These are phyloP conservation scores for Emys orbicularis DNA, from an alignment of 2,797 vertebrate genomes.

Conservation along the genomic window DNA sequence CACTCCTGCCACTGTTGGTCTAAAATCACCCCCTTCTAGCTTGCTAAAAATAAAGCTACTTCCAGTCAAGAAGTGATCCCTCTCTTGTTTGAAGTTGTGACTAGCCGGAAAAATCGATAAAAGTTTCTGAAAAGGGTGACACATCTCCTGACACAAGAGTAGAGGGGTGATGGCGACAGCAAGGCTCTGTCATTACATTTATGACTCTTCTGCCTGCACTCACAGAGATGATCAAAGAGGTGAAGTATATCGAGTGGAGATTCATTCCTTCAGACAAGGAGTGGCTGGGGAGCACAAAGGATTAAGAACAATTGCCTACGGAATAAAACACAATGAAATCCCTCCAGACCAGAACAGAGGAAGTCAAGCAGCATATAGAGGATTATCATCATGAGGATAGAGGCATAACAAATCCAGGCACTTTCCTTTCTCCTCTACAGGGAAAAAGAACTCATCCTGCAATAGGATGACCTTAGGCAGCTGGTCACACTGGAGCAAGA, in stretches of 20 bases:
- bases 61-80: neutral
- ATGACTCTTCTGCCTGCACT: neutral
- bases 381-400: neutral
- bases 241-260: neutral
- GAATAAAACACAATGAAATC: slow-evolving; percentile 21
- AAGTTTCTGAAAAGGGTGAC: neutral
- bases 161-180: neutral
- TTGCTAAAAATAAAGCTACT: neutral
- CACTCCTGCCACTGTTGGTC: neutral
- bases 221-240: neutral
- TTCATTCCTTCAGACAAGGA: neutral
- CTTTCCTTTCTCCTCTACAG: neutral
- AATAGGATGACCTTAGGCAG: fast-evolving
- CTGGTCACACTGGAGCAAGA: neutral
- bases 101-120: neutral
- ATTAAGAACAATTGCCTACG: neutral
- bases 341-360: neutral
- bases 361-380: neutral
- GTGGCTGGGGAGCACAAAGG: neutral
- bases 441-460: neutral
- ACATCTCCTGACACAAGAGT: neutral
- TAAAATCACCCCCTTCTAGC: neutral
- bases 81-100: neutral
- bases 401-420: neutral
- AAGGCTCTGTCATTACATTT: fast-evolving